A percentile compares a stretch with the other conserved stretches of the same genome.
Conservation (phyloP, 1,140 invertebrate species). For the Wasmannia auropunctata region DNA sequence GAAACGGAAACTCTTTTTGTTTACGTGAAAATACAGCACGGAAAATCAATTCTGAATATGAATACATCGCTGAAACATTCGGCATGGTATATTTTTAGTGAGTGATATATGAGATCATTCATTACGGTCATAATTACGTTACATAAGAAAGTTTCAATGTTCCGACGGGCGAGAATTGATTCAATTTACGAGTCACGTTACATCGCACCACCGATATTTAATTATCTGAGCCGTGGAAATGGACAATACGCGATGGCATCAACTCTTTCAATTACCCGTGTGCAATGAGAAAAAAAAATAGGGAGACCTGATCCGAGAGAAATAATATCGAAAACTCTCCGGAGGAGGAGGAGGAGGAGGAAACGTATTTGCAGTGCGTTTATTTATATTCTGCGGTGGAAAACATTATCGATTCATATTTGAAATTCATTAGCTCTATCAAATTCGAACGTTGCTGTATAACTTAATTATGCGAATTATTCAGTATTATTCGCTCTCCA, state of each 20-base stretch:
- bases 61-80: background rate
- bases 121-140: slow-evolving; percentile 21
- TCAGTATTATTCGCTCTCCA: slow-evolving; percentile 7
- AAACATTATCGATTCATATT: background rate
- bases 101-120: slow-evolving; percentile 39
- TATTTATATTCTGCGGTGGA: background rate
- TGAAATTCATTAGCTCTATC: background rate
- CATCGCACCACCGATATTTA: slow-evolving; percentile 18
- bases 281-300: background rate
- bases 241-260: slow-evolving; percentile 14
- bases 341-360: background rate
- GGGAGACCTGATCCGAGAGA: background rate
- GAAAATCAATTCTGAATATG: slow-evolving; percentile 1
- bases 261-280: background rate
- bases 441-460: background rate
- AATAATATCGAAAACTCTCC: slow-evolving; percentile 14
- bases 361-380: background rate
- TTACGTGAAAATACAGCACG: background rate
- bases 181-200: slow-evolving; percentile 48
- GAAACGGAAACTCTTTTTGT: background rate
- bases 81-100: slow-evolving; percentile 20
- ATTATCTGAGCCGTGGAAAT: slow-evolving; percentile 14
- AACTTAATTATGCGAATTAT: slow-evolving; percentile 22
- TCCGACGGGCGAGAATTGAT: slow-evolving; percentile 22
- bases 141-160: slow-evolving; percentile 2